Evolutionary conservation across 1,140 invertebrate genomes (phyloP).

Genomic region (Penaeus chinensis): DNA sequence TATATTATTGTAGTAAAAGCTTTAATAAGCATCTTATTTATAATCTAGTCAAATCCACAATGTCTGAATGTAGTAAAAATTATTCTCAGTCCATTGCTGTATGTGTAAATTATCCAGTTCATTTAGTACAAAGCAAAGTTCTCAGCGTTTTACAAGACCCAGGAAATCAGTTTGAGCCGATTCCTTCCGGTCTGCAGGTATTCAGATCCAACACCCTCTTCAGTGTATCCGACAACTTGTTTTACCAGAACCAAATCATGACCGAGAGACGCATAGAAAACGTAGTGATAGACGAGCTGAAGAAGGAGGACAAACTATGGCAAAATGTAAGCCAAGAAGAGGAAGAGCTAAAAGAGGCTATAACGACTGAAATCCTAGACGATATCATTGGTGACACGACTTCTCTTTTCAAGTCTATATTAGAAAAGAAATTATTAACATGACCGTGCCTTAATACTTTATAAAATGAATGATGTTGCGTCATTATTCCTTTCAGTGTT

Average conservation of each 20-base stretch:
- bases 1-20: constrained; percentile 44
- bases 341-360: constrained; percentile 44
- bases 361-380: constrained; percentile 36
- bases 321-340: constrained; percentile 42
- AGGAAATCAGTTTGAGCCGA: neutral
- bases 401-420: neutral
- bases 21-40: constrained; percentile 54
- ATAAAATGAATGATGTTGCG: too few relatives aligned
- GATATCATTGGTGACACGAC: constrained; percentile 47
- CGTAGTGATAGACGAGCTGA: constrained; percentile 28
- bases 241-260: neutral
- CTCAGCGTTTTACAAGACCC: constrained; percentile 24
- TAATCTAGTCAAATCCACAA: constrained; percentile 55
- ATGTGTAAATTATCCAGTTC: constrained; percentile 41
- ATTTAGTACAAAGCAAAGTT: constrained; percentile 54
- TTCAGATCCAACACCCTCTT: constrained; percentile 22
- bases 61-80: constrained; percentile 31
- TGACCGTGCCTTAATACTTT: too few relatives aligned
- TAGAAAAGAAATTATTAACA: constrained; percentile 2
- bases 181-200: constrained; percentile 33
- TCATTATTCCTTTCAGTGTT: too few relatives aligned
- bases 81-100: constrained; percentile 29
- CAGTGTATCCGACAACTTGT: neutral
- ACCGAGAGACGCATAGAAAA: constrained; percentile 12
- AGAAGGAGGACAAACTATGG: constrained; percentile 24